Conservation (phyloP, 2,888 invertebrate genomes). For the Drosophila multiciliata region DNA sequence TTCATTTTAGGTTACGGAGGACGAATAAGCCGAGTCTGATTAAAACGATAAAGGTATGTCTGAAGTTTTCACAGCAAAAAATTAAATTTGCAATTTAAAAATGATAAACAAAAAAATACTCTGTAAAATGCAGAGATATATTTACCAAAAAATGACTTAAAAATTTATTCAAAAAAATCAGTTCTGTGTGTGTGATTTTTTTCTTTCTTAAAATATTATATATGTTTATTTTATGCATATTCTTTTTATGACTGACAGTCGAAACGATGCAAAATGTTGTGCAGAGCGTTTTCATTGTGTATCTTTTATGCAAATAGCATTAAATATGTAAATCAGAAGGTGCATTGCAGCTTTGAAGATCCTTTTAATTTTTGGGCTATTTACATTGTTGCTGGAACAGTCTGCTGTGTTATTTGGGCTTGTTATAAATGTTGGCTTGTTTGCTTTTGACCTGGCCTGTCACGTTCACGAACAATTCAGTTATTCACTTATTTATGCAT, state of each 20-base stretch:
- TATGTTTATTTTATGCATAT: neutral
- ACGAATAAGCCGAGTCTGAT: slow-evolving; percentile 52
- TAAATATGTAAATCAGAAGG: slow-evolving; percentile 71
- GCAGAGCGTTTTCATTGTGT: slow-evolving; percentile 23
- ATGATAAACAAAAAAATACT: slow-evolving; percentile 16
- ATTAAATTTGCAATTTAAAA: neutral
- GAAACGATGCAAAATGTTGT: neutral
- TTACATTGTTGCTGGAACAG: slow-evolving; percentile 12
- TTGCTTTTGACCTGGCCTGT: slow-evolving; percentile 31
- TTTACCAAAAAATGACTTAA: no score
- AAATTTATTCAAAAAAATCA: neutral
- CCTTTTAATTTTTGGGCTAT: slow-evolving; percentile 60
- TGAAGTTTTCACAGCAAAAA: neutral
- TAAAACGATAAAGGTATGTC: slow-evolving; percentile 73
- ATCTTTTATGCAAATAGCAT: slow-evolving; percentile 68
- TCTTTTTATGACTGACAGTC: neutral
- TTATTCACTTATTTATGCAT: slow-evolving; percentile 64
- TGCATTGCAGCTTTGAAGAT: slow-evolving; percentile 50
- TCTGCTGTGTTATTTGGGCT: slow-evolving; percentile 30
- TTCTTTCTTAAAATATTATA: neutral
- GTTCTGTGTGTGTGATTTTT: neutral
- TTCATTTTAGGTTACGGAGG: slow-evolving; percentile 23
- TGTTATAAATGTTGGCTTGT: slow-evolving; percentile 31
- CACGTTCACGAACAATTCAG: slow-evolving; percentile 38
- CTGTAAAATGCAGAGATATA: neutral